A percentile compares a stretch with the other conserved stretches of the same genome.
phyloP scores from a whole-genome alignment of 2,797 vertebrate species.

The Oreortyx pictus region DNA sequence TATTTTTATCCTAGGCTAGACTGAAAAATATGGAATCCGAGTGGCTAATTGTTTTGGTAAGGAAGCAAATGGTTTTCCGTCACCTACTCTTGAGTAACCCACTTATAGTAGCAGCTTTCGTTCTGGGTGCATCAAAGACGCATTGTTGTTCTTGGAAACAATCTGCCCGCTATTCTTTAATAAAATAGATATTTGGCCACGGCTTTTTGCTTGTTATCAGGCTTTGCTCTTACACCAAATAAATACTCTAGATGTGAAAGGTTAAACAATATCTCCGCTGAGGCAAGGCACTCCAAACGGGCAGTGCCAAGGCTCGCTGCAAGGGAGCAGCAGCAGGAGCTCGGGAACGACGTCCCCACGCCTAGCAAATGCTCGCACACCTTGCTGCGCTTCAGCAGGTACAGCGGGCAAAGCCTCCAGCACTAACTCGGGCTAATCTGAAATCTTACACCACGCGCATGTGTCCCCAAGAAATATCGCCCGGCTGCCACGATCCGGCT shows the following conservation, averaged over 20 bases:
- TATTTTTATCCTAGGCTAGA: slow-evolving; percentile 45
- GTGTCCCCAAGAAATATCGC: not conserved
- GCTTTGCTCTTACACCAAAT: slow-evolving; percentile 51
- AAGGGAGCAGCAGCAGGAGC: slow-evolving; percentile 11
- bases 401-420: slow-evolving; percentile 8
- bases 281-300: not conserved
- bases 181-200: slow-evolving; percentile 73
- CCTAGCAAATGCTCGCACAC: not conserved
- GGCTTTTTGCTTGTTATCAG: slow-evolving; percentile 67
- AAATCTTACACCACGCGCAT: not conserved
- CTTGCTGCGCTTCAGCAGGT: slow-evolving; percentile 3
- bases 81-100: slow-evolving; percentile 56
- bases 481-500: not conserved
- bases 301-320: slow-evolving; percentile 9
- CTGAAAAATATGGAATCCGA: slow-evolving; percentile 10
- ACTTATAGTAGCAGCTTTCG: slow-evolving; percentile 67
- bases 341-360: not conserved
- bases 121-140: slow-evolving; percentile 61
- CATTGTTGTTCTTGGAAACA: slow-evolving; percentile 73
- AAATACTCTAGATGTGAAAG: slow-evolving; percentile 58
- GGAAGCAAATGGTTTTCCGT: slow-evolving; percentile 21
- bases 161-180: slow-evolving; percentile 67
- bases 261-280: slow-evolving; percentile 34
- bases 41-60: slow-evolving; percentile 39
- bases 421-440: not conserved